Conservation (phyloP, 2,113 vertebrate genomes). For the Scolopax mira region DNA sequence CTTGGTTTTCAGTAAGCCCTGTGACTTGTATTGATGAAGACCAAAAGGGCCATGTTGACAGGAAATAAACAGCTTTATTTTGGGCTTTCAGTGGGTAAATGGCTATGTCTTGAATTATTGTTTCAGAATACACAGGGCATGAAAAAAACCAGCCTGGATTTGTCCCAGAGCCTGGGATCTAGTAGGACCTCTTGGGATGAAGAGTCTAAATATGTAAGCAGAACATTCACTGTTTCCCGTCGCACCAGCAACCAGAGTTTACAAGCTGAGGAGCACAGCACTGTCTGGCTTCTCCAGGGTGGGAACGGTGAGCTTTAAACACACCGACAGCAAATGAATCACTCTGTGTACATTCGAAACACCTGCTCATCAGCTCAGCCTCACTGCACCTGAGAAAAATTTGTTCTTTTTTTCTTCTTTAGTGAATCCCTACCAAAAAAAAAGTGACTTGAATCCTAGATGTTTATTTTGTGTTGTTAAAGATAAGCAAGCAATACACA, state of each 20-base stretch:
- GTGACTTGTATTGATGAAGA: background rate
- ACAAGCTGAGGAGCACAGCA: background rate
- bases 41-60: background rate
- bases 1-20: background rate
- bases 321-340: background rate
- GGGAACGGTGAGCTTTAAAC: background rate
- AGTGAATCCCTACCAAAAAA: background rate
- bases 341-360: background rate
- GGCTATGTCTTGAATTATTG: background rate
- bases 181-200: slow-evolving; percentile 15
- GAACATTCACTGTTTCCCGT: slow-evolving; percentile 35
- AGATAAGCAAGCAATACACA: background rate
- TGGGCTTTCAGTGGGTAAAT: background rate
- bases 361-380: background rate
- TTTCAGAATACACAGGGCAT: background rate
- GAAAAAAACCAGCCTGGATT: slow-evolving; percentile 13
- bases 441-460: background rate
- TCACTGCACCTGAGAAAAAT: background rate
- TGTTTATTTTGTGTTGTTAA: background rate
- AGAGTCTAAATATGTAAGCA: slow-evolving; percentile 25
- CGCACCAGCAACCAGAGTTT: background rate
- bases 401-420: background rate
- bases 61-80: background rate
- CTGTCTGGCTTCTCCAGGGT: background rate
- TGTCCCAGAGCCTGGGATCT: background rate